phyloP scores from a whole-genome alignment of 2,888 invertebrate species.

The Synanthedon formicaeformis region DNA sequence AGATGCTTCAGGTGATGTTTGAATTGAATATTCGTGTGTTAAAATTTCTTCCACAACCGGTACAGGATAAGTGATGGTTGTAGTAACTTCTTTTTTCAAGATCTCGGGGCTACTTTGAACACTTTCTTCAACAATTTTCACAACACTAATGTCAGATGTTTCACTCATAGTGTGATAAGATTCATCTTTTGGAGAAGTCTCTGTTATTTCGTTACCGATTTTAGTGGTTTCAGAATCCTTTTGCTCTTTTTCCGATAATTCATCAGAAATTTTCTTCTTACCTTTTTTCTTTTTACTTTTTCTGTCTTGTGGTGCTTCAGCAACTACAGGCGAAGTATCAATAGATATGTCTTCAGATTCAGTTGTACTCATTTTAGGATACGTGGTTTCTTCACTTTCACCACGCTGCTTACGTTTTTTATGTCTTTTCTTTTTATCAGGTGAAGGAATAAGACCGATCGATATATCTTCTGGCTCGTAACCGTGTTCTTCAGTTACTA shows the following conservation, averaged over 20 bases:
- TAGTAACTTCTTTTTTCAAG: conserved; percentile 53
- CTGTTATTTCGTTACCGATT: conserved; percentile 56
- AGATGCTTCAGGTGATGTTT: conserved; percentile 69
- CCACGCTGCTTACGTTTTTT: conserved; percentile 48
- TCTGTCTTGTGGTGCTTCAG: conserved; percentile 25
- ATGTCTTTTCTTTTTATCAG: conserved; percentile 64
- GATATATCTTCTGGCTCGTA: conserved; percentile 80
- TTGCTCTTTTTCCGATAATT: conserved; percentile 24
- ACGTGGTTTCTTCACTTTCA: conserved; percentile 50
- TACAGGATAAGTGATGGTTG: conserved; percentile 69
- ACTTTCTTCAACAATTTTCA: conserved; percentile 77
- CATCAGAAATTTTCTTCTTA: conserved; percentile 53
- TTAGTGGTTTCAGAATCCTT: conserved; percentile 50
- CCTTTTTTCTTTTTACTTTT: conserved; percentile 61
- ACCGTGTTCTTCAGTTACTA: conserved; percentile 70
- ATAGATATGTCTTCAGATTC: conserved; percentile 47
- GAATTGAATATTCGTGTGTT: conserved; percentile 68
- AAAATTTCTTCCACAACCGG: conserved; percentile 71
- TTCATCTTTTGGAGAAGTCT: conserved; percentile 68
- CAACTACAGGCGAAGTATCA: conserved; percentile 32
- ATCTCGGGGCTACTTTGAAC: conserved; percentile 64
- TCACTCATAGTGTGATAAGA: conserved; percentile 72
- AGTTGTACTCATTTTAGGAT: conserved; percentile 46
- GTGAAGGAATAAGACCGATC: conserved; percentile 30
- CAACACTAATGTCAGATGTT: conserved; percentile 68